Evolutionary conservation across 92 coral and sea anemone species (phyloP), one percentile per base, ranked within the genome.

Genomic region (Porites cylindrica): DNA sequence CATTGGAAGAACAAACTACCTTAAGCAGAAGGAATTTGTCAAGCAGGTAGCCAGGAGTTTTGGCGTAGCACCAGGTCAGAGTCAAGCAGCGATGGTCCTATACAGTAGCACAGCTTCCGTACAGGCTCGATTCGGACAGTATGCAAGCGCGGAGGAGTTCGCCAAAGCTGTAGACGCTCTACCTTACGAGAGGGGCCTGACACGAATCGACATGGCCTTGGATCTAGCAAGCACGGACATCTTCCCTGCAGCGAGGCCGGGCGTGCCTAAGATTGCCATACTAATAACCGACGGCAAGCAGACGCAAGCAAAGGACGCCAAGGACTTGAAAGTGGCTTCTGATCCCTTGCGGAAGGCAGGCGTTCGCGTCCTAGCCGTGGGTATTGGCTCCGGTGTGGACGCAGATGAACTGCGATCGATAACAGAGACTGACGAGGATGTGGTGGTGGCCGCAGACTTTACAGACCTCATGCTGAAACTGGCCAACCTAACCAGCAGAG

Each of bases 211-310:
- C 77, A 78, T 60, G 60, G 91, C 91, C 58, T 76, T 87, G 64
- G 62, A 80, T 67, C 65, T 38, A 56, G 82, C 82, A 72, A 54
- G 29, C 80, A 10, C 78, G 52, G 86, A 12, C 56, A 72, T 62
- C 88, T 88, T 43, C 80, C 78, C 19, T 3, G 81, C 72, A 4
- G 91, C 91, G 21, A 71, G 91, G 71, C 73, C 76, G 14, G 85
- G 82, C 51, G 77, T 73, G 60, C 92, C 89, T 14, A 89, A 83
- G 85, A 53, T 84, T 67, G 75, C 87, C 58, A n/a, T 89, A 10
- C 84, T 89, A 10, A 70, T 89, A 53, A 89, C 92, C 21, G 89
- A 89, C 80, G 89, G 92, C 26, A 90, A 66, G 66, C 84, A 80
- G 65, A 80, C 82, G 18, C 58, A 7, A 38, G 60, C 72, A 78